Evolutionary conservation across 2,888 invertebrate species (phyloP), one percentile per base, ranked within the genome.

Genomic region (Oeneis ivallda): DNA sequence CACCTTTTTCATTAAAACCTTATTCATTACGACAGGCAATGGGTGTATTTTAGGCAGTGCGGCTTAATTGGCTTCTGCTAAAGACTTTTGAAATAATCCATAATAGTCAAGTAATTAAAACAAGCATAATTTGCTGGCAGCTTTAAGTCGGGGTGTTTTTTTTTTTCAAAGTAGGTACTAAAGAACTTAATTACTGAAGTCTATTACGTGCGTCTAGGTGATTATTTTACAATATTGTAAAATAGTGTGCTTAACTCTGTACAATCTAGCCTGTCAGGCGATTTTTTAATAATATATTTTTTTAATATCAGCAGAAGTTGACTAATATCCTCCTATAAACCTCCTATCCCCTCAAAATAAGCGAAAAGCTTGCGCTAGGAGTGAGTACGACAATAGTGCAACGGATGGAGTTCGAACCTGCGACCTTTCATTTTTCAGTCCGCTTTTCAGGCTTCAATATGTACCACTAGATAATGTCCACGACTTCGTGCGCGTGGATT

Each of bases 71-170:
- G 50, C n/a, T 11, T 52, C 32, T 32, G 50, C 50, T 50, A 52
- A 52, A 52, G 50, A 32, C 50, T 32, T 52, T 52, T 52, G 50
- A 52, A 52, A 52, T 52, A 52, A 32, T 52, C 32, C 50, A 52
- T 52, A 52, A 52, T 52, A 52, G 32, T 52, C 50, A 26, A 52
- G 50, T 52, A 52, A 52, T 32, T 52, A 52, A 50, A 26, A n/a
- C 50, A 26, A 32, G 50, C 32, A 32, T 52, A n/a, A 52, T 32
- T 52, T 32, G 32, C 50, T 32, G 50, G 50, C 32, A 32, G 50
- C 13, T 26, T 52, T 52, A 32, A 52, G 50, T 6, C 50, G 26
- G 50, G 17, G 26, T 13, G 37, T 37, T 37, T 37, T 37, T 37
- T 37, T 13, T 52, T 50, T 50, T 26, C 50, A 50, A 50, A 50